phyloP scores from a whole-genome alignment of 2,113 vertebrate species.

The Etheostoma spectabile region DNA sequence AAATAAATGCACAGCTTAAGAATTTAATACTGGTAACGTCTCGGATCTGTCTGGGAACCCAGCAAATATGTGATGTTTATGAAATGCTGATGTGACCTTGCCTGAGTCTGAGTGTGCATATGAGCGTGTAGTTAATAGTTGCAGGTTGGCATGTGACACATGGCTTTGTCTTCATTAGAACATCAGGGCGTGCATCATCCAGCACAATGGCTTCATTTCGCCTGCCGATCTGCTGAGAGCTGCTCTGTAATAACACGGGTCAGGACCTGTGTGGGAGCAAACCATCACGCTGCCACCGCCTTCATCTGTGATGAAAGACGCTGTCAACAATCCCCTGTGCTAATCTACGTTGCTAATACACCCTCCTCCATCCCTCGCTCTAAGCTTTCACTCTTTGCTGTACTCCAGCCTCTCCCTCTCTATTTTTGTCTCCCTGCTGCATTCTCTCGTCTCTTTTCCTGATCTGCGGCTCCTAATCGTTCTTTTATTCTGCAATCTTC shows the following conservation, averaged over 20 bases:
- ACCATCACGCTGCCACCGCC: slow-evolving; percentile 76
- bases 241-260: slow-evolving; percentile 89
- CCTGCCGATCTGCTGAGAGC: slow-evolving; percentile 86
- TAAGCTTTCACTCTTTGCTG: slow-evolving; percentile 20
- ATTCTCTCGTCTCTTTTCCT: slow-evolving; percentile 15
- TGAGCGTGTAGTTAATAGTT: slow-evolving; percentile 79
- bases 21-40: not conserved
- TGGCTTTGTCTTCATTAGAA: slow-evolving; percentile 88
- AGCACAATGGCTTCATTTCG: slow-evolving; percentile 86
- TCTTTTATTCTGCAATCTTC: slow-evolving; percentile 40
- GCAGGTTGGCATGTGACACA: slow-evolving; percentile 75
- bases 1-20: slow-evolving; percentile 27
- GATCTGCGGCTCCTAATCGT: slow-evolving; percentile 41
- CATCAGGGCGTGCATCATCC: slow-evolving; percentile 70
- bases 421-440: slow-evolving; percentile 18
- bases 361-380: slow-evolving; percentile 32
- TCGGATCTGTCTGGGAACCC: slow-evolving; percentile 36
- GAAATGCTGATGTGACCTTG: slow-evolving; percentile 57
- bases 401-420: slow-evolving; percentile 18
- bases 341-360: slow-evolving; percentile 67
- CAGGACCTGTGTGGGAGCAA: slow-evolving; percentile 88
- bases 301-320: slow-evolving; percentile 87
- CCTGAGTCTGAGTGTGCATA: slow-evolving; percentile 10
- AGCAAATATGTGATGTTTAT: slow-evolving; percentile 25
- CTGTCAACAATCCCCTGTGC: slow-evolving; percentile 81